These are phyloP conservation scores for Microctenopoma steveboyesi DNA, from an alignment of 2,797 vertebrate species.

Conservation along the genomic window DNA sequence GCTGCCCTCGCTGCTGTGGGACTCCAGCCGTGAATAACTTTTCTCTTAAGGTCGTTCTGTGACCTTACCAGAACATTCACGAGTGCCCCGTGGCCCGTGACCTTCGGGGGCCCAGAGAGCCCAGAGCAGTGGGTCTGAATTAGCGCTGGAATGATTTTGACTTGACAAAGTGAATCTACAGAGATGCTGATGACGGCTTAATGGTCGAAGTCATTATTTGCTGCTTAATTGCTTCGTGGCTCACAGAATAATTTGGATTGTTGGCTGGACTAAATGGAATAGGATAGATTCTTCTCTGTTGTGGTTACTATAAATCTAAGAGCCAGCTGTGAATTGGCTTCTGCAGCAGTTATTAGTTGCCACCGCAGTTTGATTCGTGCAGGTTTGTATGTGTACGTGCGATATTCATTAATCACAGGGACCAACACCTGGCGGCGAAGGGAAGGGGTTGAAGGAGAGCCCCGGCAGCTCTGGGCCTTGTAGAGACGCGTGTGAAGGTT, in stretches of 20 bases:
- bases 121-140: not conserved
- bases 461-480: slow-evolving; percentile 54
- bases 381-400: not conserved
- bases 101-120: not conserved
- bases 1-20: not conserved
- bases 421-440: slow-evolving; percentile 37
- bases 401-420: slow-evolving; percentile 69
- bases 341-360: not conserved
- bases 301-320: not conserved
- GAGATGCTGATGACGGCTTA: slow-evolving; percentile 8
- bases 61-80: not conserved
- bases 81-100: not conserved
- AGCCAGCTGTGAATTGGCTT: no score
- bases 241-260: not conserved
- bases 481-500: slow-evolving; percentile 44
- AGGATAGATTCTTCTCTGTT: not conserved
- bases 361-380: not conserved
- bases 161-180: slow-evolving; percentile 1
- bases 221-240: no score
- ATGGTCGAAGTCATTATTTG: not conserved
- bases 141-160: not conserved
- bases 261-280: not conserved
- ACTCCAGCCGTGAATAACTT: not conserved
- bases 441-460: slow-evolving; percentile 44
- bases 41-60: not conserved